phyloP scores from a whole-genome alignment of 1,140 invertebrate genomes.

The Brachionus rotundiformis region DNA sequence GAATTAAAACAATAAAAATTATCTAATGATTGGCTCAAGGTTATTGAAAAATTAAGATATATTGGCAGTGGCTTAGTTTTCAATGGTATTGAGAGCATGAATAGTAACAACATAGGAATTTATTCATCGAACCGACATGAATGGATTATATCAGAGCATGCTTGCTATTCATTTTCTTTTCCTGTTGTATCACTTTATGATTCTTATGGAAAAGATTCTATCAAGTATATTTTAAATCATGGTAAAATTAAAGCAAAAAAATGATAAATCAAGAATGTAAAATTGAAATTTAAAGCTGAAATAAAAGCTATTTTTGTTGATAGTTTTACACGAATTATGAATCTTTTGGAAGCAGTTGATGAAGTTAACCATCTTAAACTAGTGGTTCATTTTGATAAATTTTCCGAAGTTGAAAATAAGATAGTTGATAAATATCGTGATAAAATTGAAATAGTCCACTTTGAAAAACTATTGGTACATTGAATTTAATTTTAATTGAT shows the following conservation, averaged over 20 bases:
- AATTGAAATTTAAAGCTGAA: constrained; percentile 14
- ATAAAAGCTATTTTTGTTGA: constrained; percentile 46
- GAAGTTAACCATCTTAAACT: not conserved
- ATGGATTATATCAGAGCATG: constrained; percentile 50
- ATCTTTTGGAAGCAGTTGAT: constrained; percentile 25
- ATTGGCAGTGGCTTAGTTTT: constrained; percentile 17
- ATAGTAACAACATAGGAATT: constrained; percentile 30
- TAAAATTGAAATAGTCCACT: constrained; percentile 35
- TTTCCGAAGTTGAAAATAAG: not conserved
- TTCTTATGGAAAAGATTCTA: constrained; percentile 48
- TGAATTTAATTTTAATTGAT: not conserved
- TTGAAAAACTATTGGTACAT: constrained; percentile 18
- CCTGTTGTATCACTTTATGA: constrained; percentile 42
- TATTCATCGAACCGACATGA: constrained; percentile 45
- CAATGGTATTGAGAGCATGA: constrained; percentile 30
- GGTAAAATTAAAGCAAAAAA: constrained; percentile 17
- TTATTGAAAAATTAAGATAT: not conserved
- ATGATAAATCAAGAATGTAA: not conserved
- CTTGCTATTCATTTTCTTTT: constrained; percentile 36
- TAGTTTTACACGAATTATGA: constrained; percentile 1
- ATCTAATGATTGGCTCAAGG: not conserved
- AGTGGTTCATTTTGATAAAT: constrained; percentile 48
- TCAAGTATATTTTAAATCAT: constrained; percentile 48
- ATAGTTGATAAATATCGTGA: not conserved
- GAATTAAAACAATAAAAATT: not conserved